Evolutionary conservation across 2,113 vertebrate species (phyloP).

Genomic region (Petrocephalus zakoni): DNA sequence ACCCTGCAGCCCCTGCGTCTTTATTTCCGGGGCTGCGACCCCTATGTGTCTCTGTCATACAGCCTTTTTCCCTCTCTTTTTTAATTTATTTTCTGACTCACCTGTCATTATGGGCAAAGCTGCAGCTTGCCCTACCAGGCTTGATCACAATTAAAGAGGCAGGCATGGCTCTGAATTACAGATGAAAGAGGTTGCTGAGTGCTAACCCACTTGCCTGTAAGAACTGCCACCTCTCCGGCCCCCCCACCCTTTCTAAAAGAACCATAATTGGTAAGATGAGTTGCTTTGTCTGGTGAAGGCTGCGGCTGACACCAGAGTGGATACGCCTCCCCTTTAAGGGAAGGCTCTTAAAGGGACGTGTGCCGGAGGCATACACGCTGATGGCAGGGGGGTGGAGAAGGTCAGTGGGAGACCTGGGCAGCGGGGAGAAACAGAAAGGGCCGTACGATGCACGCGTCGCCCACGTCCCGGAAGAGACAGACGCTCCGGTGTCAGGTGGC

Average conservation of each 20-base stretch:
- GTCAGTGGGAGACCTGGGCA: background rate
- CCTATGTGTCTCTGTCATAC: background rate
- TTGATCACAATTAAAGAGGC: constrained; percentile 21
- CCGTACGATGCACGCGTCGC: background rate
- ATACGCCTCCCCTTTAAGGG: background rate
- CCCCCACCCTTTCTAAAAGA: constrained; percentile 5
- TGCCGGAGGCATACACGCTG: background rate
- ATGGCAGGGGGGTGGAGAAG: background rate
- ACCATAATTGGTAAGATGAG: constrained; percentile 7
- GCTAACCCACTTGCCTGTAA: background rate
- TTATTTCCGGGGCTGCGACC: background rate
- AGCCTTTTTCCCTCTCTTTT: background rate
- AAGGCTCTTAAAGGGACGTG: background rate
- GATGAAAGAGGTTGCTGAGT: background rate
- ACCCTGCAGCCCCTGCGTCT: background rate
- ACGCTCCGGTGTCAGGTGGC: background rate
- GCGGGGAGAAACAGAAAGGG: background rate
- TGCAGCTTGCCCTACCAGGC: constrained; percentile 3
- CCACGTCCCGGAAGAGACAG: background rate
- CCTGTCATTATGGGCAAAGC: background rate
- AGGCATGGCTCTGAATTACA: background rate
- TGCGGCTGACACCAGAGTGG: background rate
- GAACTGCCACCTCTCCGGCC: background rate
- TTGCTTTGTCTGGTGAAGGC: background rate
- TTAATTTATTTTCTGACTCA: background rate